These are phyloP conservation scores for Tiaroga cobitis DNA, from an alignment of 2,797 vertebrate genomes.

Conservation along the genomic window DNA sequence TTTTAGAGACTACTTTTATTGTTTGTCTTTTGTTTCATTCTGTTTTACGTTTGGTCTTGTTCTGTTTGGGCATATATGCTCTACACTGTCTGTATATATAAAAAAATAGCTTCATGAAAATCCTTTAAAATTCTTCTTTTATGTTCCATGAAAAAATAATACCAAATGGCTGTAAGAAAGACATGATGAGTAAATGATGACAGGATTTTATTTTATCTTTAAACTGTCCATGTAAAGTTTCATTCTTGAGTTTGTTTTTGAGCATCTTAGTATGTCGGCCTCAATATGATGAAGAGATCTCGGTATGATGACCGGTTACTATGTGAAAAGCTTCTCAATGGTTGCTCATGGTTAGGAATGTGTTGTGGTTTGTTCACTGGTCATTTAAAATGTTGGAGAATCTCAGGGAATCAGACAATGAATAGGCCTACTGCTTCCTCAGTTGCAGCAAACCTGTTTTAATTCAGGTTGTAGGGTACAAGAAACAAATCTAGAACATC, in stretches of 20 bases:
- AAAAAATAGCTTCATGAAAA: background rate
- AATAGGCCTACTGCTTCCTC: background rate
- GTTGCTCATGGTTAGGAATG: conserved; percentile 19
- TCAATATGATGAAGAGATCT: conserved; percentile 1
- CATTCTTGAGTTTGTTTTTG: background rate
- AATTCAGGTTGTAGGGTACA: background rate
- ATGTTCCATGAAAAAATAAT: background rate
- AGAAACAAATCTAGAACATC: background rate
- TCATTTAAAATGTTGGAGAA: background rate
- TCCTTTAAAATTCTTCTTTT: background rate
- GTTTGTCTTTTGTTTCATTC: background rate
- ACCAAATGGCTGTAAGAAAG: background rate
- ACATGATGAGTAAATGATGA: background rate
- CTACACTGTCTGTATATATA: background rate
- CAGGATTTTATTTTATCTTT: background rate
- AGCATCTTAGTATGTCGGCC: background rate
- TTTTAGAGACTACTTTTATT: background rate
- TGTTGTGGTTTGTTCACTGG: background rate
- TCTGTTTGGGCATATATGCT: background rate
- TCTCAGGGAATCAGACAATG: background rate
- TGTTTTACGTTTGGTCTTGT: too few relatives aligned
- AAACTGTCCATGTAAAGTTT: background rate
- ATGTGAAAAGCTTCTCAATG: background rate
- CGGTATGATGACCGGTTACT: background rate
- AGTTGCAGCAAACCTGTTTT: background rate